A percentile compares a stretch with the other conserved stretches of the same genome.
These are phyloP conservation scores for Lepidochitona cinerea DNA, from an alignment of 2,888 invertebrate species.

Conservation along the genomic window DNA sequence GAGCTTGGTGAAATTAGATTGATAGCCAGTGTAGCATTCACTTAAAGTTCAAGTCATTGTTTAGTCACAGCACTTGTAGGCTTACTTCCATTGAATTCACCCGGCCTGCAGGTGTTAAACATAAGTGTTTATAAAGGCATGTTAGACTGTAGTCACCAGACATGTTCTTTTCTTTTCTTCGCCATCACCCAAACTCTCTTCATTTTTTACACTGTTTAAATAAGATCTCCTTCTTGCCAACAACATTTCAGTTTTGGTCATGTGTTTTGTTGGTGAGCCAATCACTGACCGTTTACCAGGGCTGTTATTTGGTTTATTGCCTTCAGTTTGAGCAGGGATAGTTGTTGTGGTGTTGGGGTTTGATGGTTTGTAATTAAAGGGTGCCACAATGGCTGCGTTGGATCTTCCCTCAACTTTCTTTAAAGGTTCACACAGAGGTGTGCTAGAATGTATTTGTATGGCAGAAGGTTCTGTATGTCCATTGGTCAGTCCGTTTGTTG, in stretches of 20 bases:
- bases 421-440: background rate
- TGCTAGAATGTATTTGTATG: background rate
- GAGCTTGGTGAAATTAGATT: too few species aligned
- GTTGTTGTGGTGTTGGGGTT: conserved; percentile 18
- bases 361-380: conserved; percentile 73
- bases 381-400: conserved; percentile 72
- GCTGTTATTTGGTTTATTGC: background rate
- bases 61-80: too few species aligned
- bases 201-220: conserved; percentile 17
- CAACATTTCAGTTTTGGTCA: conserved; percentile 67
- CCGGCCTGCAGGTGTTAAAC: too few species aligned
- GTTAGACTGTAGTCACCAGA: conserved; percentile 43
- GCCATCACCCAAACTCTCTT: conserved; percentile 18
- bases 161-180: conserved; percentile 32
- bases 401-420: conserved; percentile 12
- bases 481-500: background rate
- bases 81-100: too few species aligned
- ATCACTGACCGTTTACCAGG: conserved; percentile 11
- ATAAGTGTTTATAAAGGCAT: too few species aligned
- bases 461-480: background rate
- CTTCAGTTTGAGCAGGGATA: background rate
- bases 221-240: conserved; percentile 56
- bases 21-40: too few species aligned
- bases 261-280: conserved; percentile 30
- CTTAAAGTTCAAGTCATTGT: too few species aligned